Evolutionary conservation across 1,140 invertebrate species (phyloP).

Genomic region (Calliphora vicina): DNA sequence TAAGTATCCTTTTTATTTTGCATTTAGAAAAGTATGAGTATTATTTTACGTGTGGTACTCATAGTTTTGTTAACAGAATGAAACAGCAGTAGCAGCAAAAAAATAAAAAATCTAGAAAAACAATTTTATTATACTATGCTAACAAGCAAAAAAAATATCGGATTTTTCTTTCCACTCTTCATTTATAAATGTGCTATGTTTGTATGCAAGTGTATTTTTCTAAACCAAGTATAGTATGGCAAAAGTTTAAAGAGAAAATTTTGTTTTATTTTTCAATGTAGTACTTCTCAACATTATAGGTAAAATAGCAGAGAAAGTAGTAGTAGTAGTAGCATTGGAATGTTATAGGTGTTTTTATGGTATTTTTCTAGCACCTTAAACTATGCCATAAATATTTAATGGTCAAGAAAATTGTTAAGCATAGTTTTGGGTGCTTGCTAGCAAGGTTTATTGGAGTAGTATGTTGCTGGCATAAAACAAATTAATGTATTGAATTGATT

Average conservation of each 20-base stretch:
- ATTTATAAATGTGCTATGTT: no score
- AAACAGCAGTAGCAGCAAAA: not conserved
- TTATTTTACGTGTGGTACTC: not conserved
- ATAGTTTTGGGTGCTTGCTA: not conserved
- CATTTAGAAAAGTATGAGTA: not conserved
- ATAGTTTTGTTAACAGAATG: not conserved
- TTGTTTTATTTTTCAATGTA: not conserved
- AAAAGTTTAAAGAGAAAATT: not conserved
- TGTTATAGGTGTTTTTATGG: not conserved
- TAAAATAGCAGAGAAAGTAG: not conserved
- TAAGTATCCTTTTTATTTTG: not conserved
- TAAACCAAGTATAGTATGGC: not conserved
- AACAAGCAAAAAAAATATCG: slow-evolving; percentile 30
- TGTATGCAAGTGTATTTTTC: not conserved
- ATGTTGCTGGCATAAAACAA: no score
- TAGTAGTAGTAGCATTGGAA: not conserved
- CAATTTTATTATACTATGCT: slow-evolving; percentile 23
- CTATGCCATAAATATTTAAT: not conserved
- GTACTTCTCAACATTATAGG: not conserved
- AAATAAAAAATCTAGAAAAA: not conserved
- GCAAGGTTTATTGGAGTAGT: not conserved
- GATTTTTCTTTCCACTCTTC: no score
- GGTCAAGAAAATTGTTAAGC: not conserved
- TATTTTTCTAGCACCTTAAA: not conserved
- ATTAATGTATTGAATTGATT: no score